phyloP scores from a whole-genome alignment of 2,888 invertebrate species.

The Oscheius myriophilus region DNA sequence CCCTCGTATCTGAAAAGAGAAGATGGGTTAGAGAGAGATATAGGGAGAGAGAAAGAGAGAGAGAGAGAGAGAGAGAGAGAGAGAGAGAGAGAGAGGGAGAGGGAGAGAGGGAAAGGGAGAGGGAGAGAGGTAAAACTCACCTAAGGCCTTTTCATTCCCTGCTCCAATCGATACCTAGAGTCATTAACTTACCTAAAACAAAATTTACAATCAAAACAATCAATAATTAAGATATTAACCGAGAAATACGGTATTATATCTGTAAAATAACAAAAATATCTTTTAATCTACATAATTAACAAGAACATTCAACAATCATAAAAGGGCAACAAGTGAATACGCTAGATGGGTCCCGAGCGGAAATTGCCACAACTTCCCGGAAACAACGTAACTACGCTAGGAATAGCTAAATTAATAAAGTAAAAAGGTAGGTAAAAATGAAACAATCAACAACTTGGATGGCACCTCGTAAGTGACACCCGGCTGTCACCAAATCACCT shows the following conservation, averaged over 20 bases:
- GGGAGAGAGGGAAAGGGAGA: slow-evolving; percentile 20
- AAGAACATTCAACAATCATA: background rate
- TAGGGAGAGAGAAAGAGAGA: slow-evolving; percentile 6
- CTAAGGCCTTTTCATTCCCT: no score
- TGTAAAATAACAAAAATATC: background rate
- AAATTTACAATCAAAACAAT: background rate
- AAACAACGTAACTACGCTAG: no score
- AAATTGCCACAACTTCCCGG: background rate
- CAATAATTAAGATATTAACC: no score
- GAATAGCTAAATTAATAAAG: no score
- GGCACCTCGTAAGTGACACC: no score
- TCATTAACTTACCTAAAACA: background rate
- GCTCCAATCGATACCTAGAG: background rate
- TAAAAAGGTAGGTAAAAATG: no score
- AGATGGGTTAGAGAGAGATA: background rate
- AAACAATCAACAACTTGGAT: no score
- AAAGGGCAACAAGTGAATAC: background rate
- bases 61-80: slow-evolving; percentile 19
- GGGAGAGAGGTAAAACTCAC: background rate
- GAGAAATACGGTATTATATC: no score
- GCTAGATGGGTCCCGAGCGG: background rate
- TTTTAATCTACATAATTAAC: background rate
- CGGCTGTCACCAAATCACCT: no score
- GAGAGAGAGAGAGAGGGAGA: slow-evolving; percentile 17
- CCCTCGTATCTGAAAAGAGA: slow-evolving; percentile 14